These are phyloP conservation scores for Microctenopoma stevenorrisi DNA, from an alignment of 2,797 vertebrate species.

Conservation along the genomic window DNA sequence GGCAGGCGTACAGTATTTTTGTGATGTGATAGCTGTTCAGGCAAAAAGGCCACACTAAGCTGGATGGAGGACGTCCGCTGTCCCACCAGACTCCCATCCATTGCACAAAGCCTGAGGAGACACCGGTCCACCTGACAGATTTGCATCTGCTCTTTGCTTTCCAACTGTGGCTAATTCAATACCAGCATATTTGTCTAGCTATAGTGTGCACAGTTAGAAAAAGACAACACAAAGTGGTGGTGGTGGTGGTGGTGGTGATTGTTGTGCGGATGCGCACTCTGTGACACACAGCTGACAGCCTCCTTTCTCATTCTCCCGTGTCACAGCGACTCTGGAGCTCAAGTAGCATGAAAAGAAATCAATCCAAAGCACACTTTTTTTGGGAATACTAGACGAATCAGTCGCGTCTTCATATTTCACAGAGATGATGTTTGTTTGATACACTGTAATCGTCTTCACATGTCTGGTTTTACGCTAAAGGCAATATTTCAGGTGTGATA, in stretches of 20 bases:
- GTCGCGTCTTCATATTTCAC: slow-evolving; percentile 75
- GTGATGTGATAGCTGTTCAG: slow-evolving; percentile 70
- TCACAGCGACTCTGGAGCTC: slow-evolving; percentile 13
- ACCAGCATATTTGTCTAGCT: slow-evolving; percentile 85
- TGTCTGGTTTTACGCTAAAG: slow-evolving; percentile 41
- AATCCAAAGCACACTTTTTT: slow-evolving; percentile 86
- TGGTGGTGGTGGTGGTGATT: neutral
- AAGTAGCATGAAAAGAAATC: slow-evolving; percentile 51
- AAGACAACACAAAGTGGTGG: neutral
- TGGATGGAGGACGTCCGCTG: neutral
- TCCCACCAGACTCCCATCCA: slow-evolving; percentile 56
- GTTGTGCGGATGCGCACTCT: slow-evolving; percentile 26
- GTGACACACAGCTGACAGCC: neutral
- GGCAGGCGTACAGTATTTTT: slow-evolving; percentile 83
- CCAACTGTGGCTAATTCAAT: slow-evolving; percentile 79
- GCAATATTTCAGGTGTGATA: slow-evolving; percentile 70
- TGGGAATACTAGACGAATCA: slow-evolving; percentile 53
- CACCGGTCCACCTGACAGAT: slow-evolving; percentile 63
- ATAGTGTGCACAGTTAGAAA: slow-evolving; percentile 39
- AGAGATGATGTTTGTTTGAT: slow-evolving; percentile 28
- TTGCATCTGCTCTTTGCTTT: slow-evolving; percentile 48
- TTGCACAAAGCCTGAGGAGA: slow-evolving; percentile 72
- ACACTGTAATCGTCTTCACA: slow-evolving; percentile 21
- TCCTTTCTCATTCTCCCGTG: neutral
- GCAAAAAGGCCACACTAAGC: slow-evolving; percentile 7